These are phyloP conservation scores for Cydia amplana DNA, from an alignment of 1,140 invertebrate species.

Conservation along the genomic window DNA sequence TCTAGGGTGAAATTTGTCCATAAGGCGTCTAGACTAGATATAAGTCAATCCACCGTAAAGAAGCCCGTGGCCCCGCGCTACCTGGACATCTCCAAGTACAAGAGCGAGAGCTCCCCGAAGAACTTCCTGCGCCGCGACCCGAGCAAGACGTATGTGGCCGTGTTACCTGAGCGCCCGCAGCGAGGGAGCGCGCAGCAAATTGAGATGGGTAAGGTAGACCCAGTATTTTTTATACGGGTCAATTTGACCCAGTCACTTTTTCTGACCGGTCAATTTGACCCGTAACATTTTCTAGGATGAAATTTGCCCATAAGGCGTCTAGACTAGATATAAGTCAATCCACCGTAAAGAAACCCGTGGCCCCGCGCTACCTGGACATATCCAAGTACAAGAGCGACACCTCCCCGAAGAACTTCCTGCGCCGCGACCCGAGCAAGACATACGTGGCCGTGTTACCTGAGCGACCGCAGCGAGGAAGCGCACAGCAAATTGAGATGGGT, in stretches of 20 bases:
- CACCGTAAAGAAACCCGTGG: constrained; percentile 66
- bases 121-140: constrained; percentile 80
- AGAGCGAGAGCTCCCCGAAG: constrained; percentile 73
- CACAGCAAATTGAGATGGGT: constrained; percentile 73
- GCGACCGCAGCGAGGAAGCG: constrained; percentile 54
- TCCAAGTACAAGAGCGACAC: constrained; percentile 80
- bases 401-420: constrained; percentile 78
- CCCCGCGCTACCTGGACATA: constrained; percentile 80
- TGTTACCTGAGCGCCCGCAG: constrained; percentile 55
- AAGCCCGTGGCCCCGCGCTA: constrained; percentile 76
- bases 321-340: constrained; percentile 25
- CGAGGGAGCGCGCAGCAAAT: constrained; percentile 62
- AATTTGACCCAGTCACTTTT: no score
- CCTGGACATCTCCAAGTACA: constrained; percentile 82
- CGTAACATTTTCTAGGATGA: no score
- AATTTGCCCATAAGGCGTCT: no score
- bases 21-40: no score
- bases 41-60: constrained; percentile 52
- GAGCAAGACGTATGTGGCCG: constrained; percentile 80
- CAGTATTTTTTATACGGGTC: no score
- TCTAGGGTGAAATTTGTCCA: no score
- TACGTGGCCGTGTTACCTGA: constrained; percentile 71
- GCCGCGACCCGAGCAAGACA: constrained; percentile 81
- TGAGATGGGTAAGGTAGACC: constrained; percentile 64
- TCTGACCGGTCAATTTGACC: no score